Base-by-base conservation (phyloP, 2,888 invertebrate species). In the Torymus tubicola region DNA sequence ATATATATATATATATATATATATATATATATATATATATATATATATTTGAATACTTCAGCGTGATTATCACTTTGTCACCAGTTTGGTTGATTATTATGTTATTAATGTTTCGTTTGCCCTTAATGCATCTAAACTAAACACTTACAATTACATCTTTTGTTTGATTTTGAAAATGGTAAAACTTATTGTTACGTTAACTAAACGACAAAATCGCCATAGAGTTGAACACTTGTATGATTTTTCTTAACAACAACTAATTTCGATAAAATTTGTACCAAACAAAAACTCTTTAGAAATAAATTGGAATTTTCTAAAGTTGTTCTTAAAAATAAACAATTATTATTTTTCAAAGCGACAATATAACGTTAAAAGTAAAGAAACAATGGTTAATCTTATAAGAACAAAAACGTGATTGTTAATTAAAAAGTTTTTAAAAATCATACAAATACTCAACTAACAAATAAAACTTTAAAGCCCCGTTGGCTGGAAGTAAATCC, bases 361-460 rank as follows among this genome's bases (percentile, higher is more conserved):
- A 42, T 8, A 42, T 42, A 42, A 42, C 42, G 42, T 42, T 31
- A 42, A 1, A 42, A 1, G 42, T 42, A 42, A 5, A 42, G 8
- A 42, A 42, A 42, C 42, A 42, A 42, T 42, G 8, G 10, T 42
- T 42, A 42, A 42, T 42, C 42, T 42, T 68, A 55, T 68, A 55
- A 68, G 10, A 52, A 68, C 10, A 68, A 10, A 55, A 53, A 24
- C 16, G 55, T 24, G 24, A 42, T 5, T 8, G 42, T 42, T 42
- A 42, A 42, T 21, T 14, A 63, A 65, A 11, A 67, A 18, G 14
- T 60, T 67, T n/a, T 50, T 18, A n/a, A n/a, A 70, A 58, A 31
- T 68, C 55, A 68, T 55, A 73, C 31, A 12, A 68, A 79, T 68
- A 53, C 52, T 16, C 50, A 58, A 60, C 58, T 13, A 42, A 67